Evolutionary conservation across 1,140 invertebrate genomes (phyloP).

Genomic region (Chironomus striatipennis): DNA sequence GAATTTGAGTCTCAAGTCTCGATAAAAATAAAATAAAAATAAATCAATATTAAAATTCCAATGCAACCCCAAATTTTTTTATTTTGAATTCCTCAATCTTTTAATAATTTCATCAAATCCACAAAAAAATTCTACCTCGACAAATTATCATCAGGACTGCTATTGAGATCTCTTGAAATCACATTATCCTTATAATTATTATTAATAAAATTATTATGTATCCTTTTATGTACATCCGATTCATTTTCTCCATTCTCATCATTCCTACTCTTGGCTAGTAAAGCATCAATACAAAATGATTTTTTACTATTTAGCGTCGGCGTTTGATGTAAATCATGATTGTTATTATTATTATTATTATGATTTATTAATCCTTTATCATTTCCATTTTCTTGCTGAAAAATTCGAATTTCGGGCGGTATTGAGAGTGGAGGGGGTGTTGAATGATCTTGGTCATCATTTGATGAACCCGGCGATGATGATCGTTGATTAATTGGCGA

Average conservation of each 20-base stretch:
- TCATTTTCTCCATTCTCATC: slow-evolving; percentile 28
- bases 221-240: too few relatives aligned
- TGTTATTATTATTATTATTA: not conserved
- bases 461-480: not conserved
- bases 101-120: too few relatives aligned
- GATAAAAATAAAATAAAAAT: too few relatives aligned
- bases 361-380: not conserved
- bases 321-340: not conserved
- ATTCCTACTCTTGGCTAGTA: slow-evolving; percentile 43
- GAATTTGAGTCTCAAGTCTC: too few relatives aligned
- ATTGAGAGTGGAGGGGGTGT: not conserved
- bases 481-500: not conserved
- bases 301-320: slow-evolving; percentile 36
- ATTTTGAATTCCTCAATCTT: too few relatives aligned
- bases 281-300: slow-evolving; percentile 59
- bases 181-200: slow-evolving; percentile 19
- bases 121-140: not conserved
- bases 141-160: not conserved
- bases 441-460: slow-evolving; percentile 5
- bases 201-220: slow-evolving; percentile 2
- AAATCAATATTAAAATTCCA: too few relatives aligned
- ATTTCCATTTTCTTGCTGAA: not conserved
- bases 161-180: slow-evolving; percentile 5
- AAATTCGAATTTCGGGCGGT: slow-evolving; percentile 17
- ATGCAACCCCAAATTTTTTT: too few relatives aligned